These are phyloP conservation scores for Polydrusus pterygomalis DNA, from an alignment of 2,888 invertebrate genomes.

Conservation along the genomic window DNA sequence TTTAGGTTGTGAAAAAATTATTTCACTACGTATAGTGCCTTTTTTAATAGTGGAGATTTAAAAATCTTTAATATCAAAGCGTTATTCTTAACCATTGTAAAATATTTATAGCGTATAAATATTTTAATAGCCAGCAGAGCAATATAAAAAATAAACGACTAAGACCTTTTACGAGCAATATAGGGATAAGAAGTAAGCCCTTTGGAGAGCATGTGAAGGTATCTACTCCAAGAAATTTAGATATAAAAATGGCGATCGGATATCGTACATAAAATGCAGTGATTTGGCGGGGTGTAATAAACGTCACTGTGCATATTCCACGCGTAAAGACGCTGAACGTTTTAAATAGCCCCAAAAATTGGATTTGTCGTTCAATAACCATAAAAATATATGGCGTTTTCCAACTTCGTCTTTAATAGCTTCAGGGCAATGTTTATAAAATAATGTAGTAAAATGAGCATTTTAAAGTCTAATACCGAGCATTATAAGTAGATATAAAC, in stretches of 20 bases:
- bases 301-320: slow-evolving; percentile 70
- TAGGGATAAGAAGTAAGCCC: slow-evolving; percentile 44
- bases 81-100: slow-evolving; percentile 38
- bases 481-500: slow-evolving; percentile 71
- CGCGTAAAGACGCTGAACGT: slow-evolving; percentile 65
- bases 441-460: slow-evolving; percentile 72
- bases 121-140: slow-evolving; percentile 39
- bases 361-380: slow-evolving; percentile 73
- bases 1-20: neutral
- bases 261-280: slow-evolving; percentile 69
- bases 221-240: slow-evolving; percentile 60
- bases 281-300: slow-evolving; percentile 68
- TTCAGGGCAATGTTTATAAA: slow-evolving; percentile 71
- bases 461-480: slow-evolving; percentile 71
- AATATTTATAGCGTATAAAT: slow-evolving; percentile 49
- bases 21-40: neutral
- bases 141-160: slow-evolving; percentile 51
- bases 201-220: slow-evolving; percentile 44
- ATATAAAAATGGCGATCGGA: slow-evolving; percentile 67
- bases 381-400: slow-evolving; percentile 72
- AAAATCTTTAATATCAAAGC: slow-evolving; percentile 23
- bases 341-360: slow-evolving; percentile 73
- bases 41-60: slow-evolving; percentile 17
- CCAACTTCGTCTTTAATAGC: slow-evolving; percentile 72
- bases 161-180: slow-evolving; percentile 45